Evolutionary conservation across 2,888 invertebrate genomes (phyloP), one percentile per base, ranked within the genome.

Genomic region (Alloplasta piceator): DNA sequence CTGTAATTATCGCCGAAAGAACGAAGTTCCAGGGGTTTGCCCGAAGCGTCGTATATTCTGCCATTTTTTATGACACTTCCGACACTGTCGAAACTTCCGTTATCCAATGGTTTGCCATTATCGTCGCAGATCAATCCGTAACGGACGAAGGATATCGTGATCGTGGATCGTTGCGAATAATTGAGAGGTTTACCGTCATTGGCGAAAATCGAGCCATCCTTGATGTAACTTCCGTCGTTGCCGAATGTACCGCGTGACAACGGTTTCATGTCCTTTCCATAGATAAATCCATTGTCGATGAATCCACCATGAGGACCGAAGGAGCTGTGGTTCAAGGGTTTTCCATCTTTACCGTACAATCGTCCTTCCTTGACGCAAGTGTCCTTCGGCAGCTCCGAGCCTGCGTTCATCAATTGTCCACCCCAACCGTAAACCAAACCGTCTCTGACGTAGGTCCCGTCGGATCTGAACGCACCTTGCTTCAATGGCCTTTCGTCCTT

Each of bases 371-470:
- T 87, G 6, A 90, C 85, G 63, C 90, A 91, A 39, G 85, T 87
- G 7, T 87, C 89, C 3, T 55, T 71, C 0, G 92, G 91, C 52
- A 92, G 78, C 77, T 89, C 86, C 0, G 89, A 86, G 5, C 91
- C 92, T 12, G 87, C 83, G 56, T 90, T 92, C 6, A 91, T 68
- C 0, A 91, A 82, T 39, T 90, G 89, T 4, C 91, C 92, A n/a
- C 90, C 91, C 90, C 90, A 91, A 10, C 87, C 89, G 56, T 91
- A 88, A 9, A 91, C 80, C 26, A 92, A 83, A 6, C 92, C 92
- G 63, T 92, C 91, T 55, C 88, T 88, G 14, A 92, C 85, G 77
- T 91, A 92, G 12, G 87, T 88, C 9, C 91, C 91, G 61, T 91
- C 91, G 2, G 88, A 85, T 72, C 88, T 87, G 75, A 91, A 91